Conservation (phyloP, 1,140 invertebrate genomes). For the Formica selysi region DNA sequence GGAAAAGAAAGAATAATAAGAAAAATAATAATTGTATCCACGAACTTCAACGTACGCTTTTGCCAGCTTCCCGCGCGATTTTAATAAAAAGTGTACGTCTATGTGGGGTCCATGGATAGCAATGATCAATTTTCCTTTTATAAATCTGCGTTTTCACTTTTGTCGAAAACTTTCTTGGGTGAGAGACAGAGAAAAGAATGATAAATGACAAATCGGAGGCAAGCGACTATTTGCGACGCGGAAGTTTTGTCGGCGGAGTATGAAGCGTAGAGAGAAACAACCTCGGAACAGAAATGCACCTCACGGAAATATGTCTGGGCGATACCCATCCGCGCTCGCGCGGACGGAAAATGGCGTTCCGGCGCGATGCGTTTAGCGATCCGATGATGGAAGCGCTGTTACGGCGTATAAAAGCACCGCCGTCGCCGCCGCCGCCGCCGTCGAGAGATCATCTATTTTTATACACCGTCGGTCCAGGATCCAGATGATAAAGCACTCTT, state of each 20-base stretch:
- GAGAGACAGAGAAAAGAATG: background rate
- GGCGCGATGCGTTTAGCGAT: slow-evolving; percentile 54
- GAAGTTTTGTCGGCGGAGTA: slow-evolving; percentile 12
- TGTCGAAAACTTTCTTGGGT: background rate
- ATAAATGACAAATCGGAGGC: slow-evolving; percentile 18
- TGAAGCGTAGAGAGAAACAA: slow-evolving; percentile 44
- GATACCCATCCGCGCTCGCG: background rate
- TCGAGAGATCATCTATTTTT: slow-evolving; percentile 68
- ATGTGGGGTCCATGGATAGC: too few relatives aligned
- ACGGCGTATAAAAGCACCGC: slow-evolving; percentile 49
- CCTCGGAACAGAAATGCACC: slow-evolving; percentile 39
- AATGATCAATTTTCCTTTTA: background rate
- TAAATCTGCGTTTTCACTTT: background rate
- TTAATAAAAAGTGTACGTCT: too few relatives aligned
- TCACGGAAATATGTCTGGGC: slow-evolving; percentile 27
- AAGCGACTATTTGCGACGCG: slow-evolving; percentile 33
- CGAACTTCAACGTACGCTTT: too few relatives aligned
- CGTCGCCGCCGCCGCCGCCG: slow-evolving; percentile 11
- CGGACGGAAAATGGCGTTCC: slow-evolving; percentile 33
- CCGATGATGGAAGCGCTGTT: slow-evolving; percentile 64
- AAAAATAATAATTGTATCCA: too few relatives aligned
- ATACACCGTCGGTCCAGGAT: slow-evolving; percentile 57
- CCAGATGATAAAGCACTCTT: slow-evolving; percentile 73
- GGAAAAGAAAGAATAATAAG: too few relatives aligned
- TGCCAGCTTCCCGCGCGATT: too few relatives aligned